Evolutionary conservation across 2,113 vertebrate species (phyloP).

Genomic region (Brienomyrus brachyistius): DNA sequence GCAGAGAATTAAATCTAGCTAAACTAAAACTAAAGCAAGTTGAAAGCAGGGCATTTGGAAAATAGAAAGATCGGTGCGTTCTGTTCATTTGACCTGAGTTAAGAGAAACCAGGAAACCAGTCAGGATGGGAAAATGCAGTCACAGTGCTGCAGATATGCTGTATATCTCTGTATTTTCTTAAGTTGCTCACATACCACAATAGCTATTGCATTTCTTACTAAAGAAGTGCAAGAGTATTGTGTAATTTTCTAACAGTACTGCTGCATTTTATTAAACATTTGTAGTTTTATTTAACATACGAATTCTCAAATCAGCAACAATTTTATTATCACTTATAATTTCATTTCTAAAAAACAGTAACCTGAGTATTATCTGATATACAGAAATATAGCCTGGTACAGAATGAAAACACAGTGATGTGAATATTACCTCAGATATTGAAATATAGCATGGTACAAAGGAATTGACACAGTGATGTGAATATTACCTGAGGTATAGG

Average conservation of each 20-base stretch:
- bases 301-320: neutral
- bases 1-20: neutral
- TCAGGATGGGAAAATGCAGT: neutral
- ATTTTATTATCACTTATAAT: neutral
- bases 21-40: neutral
- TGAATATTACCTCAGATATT: conserved; percentile 68
- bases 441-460: neutral
- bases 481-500: conserved; percentile 76
- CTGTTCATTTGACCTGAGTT: neutral
- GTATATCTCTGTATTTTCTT: neutral
- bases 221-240: neutral
- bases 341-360: neutral
- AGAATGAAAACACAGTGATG: neutral
- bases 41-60: neutral
- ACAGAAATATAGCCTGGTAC: neutral
- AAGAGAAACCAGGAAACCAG: neutral
- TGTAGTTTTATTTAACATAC: neutral
- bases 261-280: neutral
- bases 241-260: neutral
- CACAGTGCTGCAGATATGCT: neutral
- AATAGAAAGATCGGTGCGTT: neutral
- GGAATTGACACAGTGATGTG: neutral
- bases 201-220: neutral
- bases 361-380: neutral
- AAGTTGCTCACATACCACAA: neutral